phyloP scores from a whole-genome alignment of 1,140 invertebrate genomes.

The Neotoxoptera formosana region DNA sequence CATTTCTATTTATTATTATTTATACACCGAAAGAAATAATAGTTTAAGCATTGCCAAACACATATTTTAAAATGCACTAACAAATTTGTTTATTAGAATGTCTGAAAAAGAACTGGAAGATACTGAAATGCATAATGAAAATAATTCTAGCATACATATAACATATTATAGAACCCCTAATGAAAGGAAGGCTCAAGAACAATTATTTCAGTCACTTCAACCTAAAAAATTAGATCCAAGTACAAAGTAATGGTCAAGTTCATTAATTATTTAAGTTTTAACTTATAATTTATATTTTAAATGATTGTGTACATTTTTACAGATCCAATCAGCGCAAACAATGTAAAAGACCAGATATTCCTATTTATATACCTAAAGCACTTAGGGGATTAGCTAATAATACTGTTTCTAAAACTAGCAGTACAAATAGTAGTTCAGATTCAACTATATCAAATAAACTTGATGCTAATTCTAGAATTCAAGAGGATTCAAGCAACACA shows the following conservation, averaged over 20 bases:
- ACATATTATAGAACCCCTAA: slow-evolving; percentile 39
- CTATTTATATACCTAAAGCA: slow-evolving; percentile 79
- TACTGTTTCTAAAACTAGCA: not conserved
- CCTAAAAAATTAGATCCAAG: not conserved
- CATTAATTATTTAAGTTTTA: not conserved
- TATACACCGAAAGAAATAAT: not conserved
- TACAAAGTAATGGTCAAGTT: not conserved
- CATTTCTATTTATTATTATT: too few relatives aligned
- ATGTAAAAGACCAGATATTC: slow-evolving; percentile 74
- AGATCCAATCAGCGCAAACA: slow-evolving; percentile 24
- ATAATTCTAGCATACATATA: not conserved
- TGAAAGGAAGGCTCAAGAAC: slow-evolving; percentile 44
- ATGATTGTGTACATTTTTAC: not conserved
- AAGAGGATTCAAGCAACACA: not conserved
- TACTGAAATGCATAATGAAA: not conserved
- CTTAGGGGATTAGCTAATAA: slow-evolving; percentile 60
- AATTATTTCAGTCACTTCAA: slow-evolving; percentile 43
- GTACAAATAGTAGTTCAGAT: not conserved
- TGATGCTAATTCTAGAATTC: not conserved
- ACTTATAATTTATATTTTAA: not conserved
- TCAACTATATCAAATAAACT: not conserved
- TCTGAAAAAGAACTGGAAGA: not conserved
- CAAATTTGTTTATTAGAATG: not conserved
- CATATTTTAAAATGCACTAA: not conserved
- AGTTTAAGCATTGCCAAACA: not conserved